Evolutionary conservation across 1,140 invertebrate species (phyloP).

Genomic region (Megalopta genalis): DNA sequence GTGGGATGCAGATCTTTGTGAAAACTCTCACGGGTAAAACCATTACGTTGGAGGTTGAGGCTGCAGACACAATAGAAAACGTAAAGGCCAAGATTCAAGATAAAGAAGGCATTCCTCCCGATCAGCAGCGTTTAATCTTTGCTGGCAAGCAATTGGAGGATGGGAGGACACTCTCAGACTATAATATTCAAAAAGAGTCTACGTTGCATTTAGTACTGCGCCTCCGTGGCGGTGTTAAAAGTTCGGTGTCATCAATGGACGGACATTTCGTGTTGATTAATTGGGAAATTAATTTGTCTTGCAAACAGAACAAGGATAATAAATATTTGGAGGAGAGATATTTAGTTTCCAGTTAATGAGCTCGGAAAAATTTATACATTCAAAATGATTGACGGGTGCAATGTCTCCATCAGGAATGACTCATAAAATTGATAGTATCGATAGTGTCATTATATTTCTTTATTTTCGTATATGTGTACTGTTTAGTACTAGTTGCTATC

Average conservation of each 20-base stretch:
- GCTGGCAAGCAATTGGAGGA: constrained; percentile 85
- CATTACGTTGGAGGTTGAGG: constrained; percentile 88
- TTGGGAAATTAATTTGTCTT: too few species aligned
- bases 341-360: not conserved
- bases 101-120: constrained; percentile 86
- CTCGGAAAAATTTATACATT: not conserved
- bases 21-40: constrained; percentile 90
- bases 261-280: too few species aligned
- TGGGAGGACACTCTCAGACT: constrained; percentile 82
- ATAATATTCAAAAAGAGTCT: constrained; percentile 82
- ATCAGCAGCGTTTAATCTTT: constrained; percentile 86
- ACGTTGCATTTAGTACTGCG: constrained; percentile 25
- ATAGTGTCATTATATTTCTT: not conserved
- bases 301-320: constrained; percentile 79
- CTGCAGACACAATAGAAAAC: constrained; percentile 89
- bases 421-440: constrained; percentile 24
- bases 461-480: constrained; percentile 9
- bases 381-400: not conserved
- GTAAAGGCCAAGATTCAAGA: constrained; percentile 90
- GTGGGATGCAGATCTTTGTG: too few species aligned
- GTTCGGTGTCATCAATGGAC: constrained; percentile 84
- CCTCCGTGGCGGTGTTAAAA: constrained; percentile 82
- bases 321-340: constrained; percentile 84
- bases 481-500: constrained; percentile 10
- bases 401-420: not conserved